Evolutionary conservation across 1,140 invertebrate genomes (phyloP).

Genomic region (Lanistes nyassanus): DNA sequence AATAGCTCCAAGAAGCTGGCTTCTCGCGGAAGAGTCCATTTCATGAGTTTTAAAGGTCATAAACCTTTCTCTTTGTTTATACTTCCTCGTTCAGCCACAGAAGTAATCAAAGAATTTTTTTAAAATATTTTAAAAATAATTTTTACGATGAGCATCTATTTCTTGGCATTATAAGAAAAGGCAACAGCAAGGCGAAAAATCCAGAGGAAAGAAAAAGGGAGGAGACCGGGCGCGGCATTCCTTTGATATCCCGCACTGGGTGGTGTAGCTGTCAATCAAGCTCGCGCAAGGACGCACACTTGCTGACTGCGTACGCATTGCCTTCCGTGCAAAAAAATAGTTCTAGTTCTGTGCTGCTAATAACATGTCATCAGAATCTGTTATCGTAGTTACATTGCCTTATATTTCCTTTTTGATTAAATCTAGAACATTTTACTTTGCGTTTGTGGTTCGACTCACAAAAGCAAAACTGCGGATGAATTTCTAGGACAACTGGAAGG

Average conservation of each 20-base stretch:
- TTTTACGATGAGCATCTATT: neutral
- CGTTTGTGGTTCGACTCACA: neutral
- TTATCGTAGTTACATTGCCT: neutral
- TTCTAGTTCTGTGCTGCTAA: neutral
- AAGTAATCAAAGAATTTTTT: neutral
- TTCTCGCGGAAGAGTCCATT: slow-evolving; percentile 3
- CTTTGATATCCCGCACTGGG: slow-evolving; percentile 18
- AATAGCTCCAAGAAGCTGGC: slow-evolving; percentile 14
- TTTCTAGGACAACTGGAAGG: slow-evolving; percentile 12
- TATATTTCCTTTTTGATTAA: neutral
- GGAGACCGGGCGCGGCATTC: slow-evolving; percentile 22
- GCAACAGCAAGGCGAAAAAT: neutral
- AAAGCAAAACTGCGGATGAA: slow-evolving; percentile 4
- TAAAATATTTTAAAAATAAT: neutral
- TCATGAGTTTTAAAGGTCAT: slow-evolving; percentile 3
- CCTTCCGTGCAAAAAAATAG: slow-evolving; percentile 9
- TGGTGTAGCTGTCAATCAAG: slow-evolving; percentile 27
- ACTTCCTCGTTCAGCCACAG: neutral
- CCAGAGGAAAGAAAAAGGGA: slow-evolving; percentile 10
- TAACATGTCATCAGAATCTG: neutral
- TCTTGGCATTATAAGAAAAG: neutral
- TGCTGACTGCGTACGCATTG: neutral
- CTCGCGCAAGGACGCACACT: neutral
- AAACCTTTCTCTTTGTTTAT: neutral
- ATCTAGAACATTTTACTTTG: neutral